Conservation (phyloP, 2,113 vertebrate species). For the Scomber colias region DNA sequence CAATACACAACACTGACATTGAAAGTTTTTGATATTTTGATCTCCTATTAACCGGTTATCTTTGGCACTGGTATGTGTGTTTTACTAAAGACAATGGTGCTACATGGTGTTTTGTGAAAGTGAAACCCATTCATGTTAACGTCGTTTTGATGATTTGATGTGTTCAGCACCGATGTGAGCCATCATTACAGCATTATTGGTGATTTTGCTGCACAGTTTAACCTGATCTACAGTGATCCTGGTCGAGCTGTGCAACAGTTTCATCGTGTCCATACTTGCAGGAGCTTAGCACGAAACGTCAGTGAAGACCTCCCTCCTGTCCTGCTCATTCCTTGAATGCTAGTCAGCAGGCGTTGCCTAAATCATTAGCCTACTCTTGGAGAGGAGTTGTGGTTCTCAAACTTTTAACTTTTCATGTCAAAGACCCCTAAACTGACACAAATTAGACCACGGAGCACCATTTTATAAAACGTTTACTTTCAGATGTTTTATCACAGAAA, state of each 20-base stretch:
- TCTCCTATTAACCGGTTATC: background rate
- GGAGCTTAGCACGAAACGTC: conserved; percentile 15
- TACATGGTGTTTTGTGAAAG: background rate
- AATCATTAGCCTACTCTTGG: background rate
- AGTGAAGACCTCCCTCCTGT: conserved; percentile 8
- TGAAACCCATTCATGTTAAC: background rate
- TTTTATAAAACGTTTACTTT: too few species aligned
- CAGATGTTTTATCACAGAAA: too few species aligned
- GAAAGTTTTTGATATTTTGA: background rate
- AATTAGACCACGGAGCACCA: too few species aligned
- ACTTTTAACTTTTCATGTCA: too few species aligned
- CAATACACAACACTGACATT: background rate
- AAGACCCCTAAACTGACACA: too few species aligned
- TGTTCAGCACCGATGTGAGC: background rate
- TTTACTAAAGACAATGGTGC: too few species aligned
- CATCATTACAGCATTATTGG: too few species aligned
- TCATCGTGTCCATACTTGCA: conserved; percentile 69
- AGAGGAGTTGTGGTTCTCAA: too few species aligned
- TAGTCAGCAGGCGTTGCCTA: conserved; percentile 67
- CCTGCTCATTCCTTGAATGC: conserved; percentile 64
- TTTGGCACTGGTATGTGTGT: background rate
- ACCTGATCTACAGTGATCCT: background rate
- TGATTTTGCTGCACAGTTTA: background rate
- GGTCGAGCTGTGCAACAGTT: background rate
- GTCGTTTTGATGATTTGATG: background rate